Percentiles rank a stretch among this genome's conserved stretches.
These are phyloP conservation scores for Somateria mollissima DNA, from an alignment of 2,797 vertebrate species.

Conservation along the genomic window DNA sequence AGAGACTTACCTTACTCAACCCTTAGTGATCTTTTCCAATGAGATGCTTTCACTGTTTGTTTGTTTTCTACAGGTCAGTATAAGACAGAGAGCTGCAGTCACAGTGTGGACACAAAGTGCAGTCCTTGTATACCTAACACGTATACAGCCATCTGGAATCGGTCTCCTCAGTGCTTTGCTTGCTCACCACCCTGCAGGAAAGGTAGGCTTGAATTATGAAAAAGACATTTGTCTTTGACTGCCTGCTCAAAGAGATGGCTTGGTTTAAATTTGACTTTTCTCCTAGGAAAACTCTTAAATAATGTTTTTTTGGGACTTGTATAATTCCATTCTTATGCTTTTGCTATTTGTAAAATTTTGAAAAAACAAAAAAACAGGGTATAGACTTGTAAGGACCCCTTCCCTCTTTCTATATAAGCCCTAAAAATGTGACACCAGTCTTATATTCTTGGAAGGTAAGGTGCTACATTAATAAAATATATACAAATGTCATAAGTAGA, in stretches of 20 bases:
- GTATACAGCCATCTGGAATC: conserved; percentile 63
- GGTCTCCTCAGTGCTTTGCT: conserved; percentile 63
- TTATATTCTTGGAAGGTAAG: neutral
- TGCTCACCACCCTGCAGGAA: conserved; percentile 63
- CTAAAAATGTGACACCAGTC: neutral
- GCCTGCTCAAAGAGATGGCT: neutral
- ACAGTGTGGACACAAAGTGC: conserved; percentile 60
- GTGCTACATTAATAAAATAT: neutral
- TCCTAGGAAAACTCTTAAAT: neutral
- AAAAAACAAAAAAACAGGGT: neutral
- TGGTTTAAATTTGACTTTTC: neutral
- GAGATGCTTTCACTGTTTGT: neutral
- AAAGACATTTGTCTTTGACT: neutral
- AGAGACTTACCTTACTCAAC: neutral
- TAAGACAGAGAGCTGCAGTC: conserved; percentile 18
- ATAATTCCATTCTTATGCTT: neutral
- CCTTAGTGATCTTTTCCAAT: neutral
- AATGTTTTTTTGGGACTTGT: neutral
- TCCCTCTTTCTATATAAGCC: neutral
- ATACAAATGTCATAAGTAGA: neutral
- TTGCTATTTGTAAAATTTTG: neutral
- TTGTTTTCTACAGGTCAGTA: conserved; percentile 39
- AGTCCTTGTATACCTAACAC: conserved; percentile 46
- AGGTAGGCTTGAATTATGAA: conserved; percentile 9
- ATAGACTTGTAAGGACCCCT: neutral